A percentile compares a stretch with the other conserved stretches of the same genome.
Conservation (phyloP, 2,888 invertebrate species). For the Xestoiulus laeticollis region DNA sequence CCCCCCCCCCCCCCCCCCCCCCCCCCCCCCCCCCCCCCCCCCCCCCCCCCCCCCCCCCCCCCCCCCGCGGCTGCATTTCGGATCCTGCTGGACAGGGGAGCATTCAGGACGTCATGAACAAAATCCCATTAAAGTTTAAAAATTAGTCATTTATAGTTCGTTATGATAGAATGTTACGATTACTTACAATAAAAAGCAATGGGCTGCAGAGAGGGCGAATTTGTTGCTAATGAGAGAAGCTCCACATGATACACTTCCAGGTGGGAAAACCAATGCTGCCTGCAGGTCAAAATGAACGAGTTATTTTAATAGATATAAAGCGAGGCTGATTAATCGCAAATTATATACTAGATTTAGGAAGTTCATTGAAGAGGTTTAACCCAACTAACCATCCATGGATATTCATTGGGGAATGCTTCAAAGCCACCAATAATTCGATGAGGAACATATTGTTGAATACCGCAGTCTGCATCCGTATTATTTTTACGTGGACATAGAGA, state of each 20-base stretch:
- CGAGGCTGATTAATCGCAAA: not conserved
- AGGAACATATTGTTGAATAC: conserved; percentile 51
- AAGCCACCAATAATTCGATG: conserved; percentile 51
- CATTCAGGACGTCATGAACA: too few relatives aligned
- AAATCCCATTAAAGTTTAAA: too few relatives aligned
- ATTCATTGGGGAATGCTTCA: conserved; percentile 53
- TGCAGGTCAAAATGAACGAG: not conserved
- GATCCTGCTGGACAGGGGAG: too few relatives aligned
- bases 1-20: too few relatives aligned
- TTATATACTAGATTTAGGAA: not conserved
- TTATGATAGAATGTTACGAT: not conserved
- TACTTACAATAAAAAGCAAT: conserved; percentile 52
- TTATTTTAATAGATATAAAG: not conserved
- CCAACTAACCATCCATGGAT: conserved; percentile 53
- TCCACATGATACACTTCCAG: conserved; percentile 52
- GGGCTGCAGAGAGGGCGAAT: conserved; percentile 52
- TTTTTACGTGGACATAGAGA: not conserved
- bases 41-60: too few relatives aligned
- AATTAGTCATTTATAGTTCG: too few relatives aligned
- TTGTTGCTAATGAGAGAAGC: conserved; percentile 50
- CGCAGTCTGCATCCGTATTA: conserved; percentile 49
- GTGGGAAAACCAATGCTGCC: conserved; percentile 52
- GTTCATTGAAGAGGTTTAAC: not conserved
- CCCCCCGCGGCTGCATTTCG: too few relatives aligned
- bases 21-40: too few relatives aligned